Evolutionary conservation across 2,888 invertebrate species (phyloP), one percentile per base, ranked within the genome.

Genomic region (Trachelus stipa): DNA sequence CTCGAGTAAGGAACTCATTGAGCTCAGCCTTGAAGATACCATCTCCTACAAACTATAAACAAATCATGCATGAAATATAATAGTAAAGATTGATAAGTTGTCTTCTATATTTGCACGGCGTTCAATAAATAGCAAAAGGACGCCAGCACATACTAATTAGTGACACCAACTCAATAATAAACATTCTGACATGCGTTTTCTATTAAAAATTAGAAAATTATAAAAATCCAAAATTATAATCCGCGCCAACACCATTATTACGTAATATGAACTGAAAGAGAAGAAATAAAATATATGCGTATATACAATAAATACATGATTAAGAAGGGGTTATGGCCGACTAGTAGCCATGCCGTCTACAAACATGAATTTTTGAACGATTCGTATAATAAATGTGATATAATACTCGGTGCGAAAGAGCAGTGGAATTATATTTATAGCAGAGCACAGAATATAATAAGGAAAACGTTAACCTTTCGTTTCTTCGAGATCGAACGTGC

Each of bases 11-110:
- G 92, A 99, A 98, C 94, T 98, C 98, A 92, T 99, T 98, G 87
- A 99, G 93, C 93, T 99, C 99, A 85, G 99, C 99, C 93, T 98
- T 98, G 94, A 99, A 98, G 88, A 99, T 97, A 91, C 99, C 99
- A 93, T 98, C 98, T 85, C 97, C 96, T 89, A 99, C 98, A 93
- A 98, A 98, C 98, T 98, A 92, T 74, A 94, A 93, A 80, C 23
- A 79, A 84, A 76, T 78, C 9, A 56, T 56, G 9, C 9, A 56
- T 56, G 0, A 56, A 9, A 56, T 56, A 56, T 6, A 56, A 56
- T 56, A 23, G 23, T 23, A 9, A 56, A 56, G 0, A 23, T 15
- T 23, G 56, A 23, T 9, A 56, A 56, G 23, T 56, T 56, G 56
- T 23, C 9, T 23, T 23, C 2, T 23, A 56, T 23, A 56, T 56